phyloP scores from a whole-genome alignment of 2,113 vertebrate genomes.

The Centropus unirufus region DNA sequence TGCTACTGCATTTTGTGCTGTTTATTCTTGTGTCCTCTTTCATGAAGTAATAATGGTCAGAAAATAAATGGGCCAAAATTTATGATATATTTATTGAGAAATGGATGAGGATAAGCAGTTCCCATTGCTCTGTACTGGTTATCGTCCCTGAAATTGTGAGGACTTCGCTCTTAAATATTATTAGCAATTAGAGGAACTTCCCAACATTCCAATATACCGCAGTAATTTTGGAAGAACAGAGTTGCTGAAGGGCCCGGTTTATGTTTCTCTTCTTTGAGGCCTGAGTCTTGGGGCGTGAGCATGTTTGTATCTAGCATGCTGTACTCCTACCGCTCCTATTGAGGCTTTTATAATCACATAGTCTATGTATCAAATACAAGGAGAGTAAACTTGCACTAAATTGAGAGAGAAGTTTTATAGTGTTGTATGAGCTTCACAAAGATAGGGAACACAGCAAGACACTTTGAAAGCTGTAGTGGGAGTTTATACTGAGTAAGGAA shows the following conservation, averaged over 20 bases:
- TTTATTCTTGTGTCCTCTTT: not conserved
- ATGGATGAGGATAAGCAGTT: not conserved
- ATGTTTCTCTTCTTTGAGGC: not conserved
- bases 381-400: not conserved
- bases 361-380: not conserved
- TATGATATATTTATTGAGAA: not conserved
- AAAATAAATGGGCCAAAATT: not conserved
- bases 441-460: not conserved
- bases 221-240: not conserved
- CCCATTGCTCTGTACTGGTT: not conserved
- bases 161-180: not conserved
- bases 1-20: not conserved
- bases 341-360: not conserved
- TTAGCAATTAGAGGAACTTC: not conserved
- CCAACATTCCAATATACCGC: not conserved
- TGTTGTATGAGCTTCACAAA: not conserved
- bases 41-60: not conserved
- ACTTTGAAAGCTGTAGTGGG: not conserved
- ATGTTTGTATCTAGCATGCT: not conserved
- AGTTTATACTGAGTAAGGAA: not conserved
- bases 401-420: not conserved
- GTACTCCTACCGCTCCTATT: not conserved
- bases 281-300: accelerated
- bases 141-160: not conserved
- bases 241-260: not conserved